A percentile compares a stretch with the other conserved stretches of the same genome.
phyloP scores from a whole-genome alignment of 2,888 invertebrate species.

The Dysmachus trigonus region DNA sequence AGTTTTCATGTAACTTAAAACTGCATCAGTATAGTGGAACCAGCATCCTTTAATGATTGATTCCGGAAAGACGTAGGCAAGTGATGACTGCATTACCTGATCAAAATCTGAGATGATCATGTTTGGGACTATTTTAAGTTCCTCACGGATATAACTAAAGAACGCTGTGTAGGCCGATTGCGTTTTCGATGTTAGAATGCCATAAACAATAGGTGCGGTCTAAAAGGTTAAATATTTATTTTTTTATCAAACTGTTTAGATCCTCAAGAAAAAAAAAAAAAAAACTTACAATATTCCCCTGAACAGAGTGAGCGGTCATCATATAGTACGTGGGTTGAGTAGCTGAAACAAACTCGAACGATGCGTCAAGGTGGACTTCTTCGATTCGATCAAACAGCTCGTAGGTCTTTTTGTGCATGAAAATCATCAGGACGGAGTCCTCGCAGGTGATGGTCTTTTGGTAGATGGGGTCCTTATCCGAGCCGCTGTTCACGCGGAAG shows the following conservation, averaged over 20 bases:
- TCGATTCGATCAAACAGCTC: constrained; percentile 52
- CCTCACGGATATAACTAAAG: constrained; percentile 53
- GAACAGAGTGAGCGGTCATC: constrained; percentile 53
- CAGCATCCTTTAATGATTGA: constrained; percentile 55
- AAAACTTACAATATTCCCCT: constrained; percentile 51
- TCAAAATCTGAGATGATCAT: constrained; percentile 54
- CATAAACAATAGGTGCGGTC: constrained; percentile 54
- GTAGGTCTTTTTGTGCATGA: constrained; percentile 54
- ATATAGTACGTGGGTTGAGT: constrained; percentile 52
- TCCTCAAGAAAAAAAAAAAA: neutral
- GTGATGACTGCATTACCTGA: constrained; percentile 51
- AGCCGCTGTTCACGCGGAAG: constrained; percentile 53
- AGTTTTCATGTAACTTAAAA: constrained; percentile 52
- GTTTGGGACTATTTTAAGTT: constrained; percentile 52
- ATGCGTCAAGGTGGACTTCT: constrained; percentile 54
- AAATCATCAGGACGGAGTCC: constrained; percentile 53
- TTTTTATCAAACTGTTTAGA: neutral
- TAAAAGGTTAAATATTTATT: neutral
- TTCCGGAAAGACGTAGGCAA: constrained; percentile 53
- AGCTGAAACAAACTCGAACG: constrained; percentile 51
- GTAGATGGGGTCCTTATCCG: constrained; percentile 53
- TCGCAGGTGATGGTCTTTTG: constrained; percentile 52
- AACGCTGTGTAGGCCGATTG: constrained; percentile 52
- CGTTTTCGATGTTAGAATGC: constrained; percentile 52
- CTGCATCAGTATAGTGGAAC: constrained; percentile 54